Evolutionary conservation across 2,888 invertebrate genomes (phyloP), one percentile per base, ranked within the genome.

Genomic region (Drosophila engyochracea): DNA sequence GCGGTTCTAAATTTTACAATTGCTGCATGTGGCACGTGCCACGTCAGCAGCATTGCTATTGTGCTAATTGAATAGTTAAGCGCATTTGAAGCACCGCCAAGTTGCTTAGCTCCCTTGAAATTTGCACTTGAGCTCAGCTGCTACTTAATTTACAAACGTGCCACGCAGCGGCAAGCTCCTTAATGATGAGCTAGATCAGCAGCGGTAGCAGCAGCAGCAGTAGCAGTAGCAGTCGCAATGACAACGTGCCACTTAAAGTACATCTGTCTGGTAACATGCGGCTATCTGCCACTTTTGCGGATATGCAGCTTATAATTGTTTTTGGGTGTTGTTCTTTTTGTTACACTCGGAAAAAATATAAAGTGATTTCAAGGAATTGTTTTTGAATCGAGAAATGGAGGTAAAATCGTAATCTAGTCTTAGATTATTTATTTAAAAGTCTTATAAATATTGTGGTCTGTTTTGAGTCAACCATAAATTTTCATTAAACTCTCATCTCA

Each of bases 61-160:
- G 68, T 76, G 65, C 78, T 85, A 85, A 89, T 87, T 85, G 89
- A 85, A 83, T 88, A 70, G 81, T 70, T 75, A 75, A 85, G 83
- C 81, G 73, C 89, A 76, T 72, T 85, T 90, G 79, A 79, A 70
- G 82, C 69, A 66, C 59, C 60, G 57, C 62, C 47, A 63, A 73
- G 66, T 67, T 67, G 58, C 60, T 52, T 39, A 65, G 69, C 59
- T 39, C 51, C 35, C 70, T 76, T 71, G 76, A 79, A 73, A 83
- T 68, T 66, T 83, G 59, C 53, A 66, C 49, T 53, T 41, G 53
- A 60, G 44, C 64, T 54, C 47, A 39, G 64, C 35, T 31, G 6
- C 9, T 51, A 52, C 68, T 69, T 55, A 52, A 54, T 70, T 72
- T 51, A 47, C 65, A 60, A 69, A 64, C 76, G 66, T 76, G 69